These are phyloP conservation scores for Drosophila arizonae DNA, from an alignment of 1,140 invertebrate genomes.

Conservation along the genomic window DNA sequence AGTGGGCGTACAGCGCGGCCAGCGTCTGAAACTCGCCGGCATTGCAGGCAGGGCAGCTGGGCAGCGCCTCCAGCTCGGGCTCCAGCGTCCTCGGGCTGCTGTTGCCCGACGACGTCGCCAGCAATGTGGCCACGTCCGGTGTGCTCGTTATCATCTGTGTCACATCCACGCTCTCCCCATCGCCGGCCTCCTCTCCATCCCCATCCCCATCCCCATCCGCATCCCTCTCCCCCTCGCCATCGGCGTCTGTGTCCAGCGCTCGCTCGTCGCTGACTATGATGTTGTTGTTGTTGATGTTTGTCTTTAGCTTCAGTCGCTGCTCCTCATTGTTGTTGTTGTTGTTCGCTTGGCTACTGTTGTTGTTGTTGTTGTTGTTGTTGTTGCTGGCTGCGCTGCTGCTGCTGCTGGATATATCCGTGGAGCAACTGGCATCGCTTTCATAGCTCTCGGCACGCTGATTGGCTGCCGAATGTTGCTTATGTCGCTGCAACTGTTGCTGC, in stretches of 20 bases:
- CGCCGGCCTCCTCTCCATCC: constrained; percentile 6
- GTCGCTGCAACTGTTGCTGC: constrained; percentile 31
- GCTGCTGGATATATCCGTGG: constrained; percentile 74
- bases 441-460: constrained; percentile 64
- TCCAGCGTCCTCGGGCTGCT: constrained; percentile 24
- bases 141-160: constrained; percentile 59
- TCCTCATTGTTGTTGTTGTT: constrained; percentile 68
- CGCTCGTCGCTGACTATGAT: constrained; percentile 42
- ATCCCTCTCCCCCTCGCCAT: not conserved
- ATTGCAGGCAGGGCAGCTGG: constrained; percentile 85
- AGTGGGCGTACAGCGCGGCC: constrained; percentile 86
- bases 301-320: constrained; percentile 48
- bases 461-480: constrained; percentile 1
- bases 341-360: constrained; percentile 53
- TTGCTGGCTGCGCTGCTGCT: constrained; percentile 38
- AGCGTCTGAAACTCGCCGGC: constrained; percentile 86
- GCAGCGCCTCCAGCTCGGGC: constrained; percentile 19
- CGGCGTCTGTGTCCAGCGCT: not conserved
- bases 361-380: constrained; percentile 40
- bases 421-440: constrained; percentile 82
- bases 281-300: constrained; percentile 70
- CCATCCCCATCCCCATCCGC: constrained; percentile 8
- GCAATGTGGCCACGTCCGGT: constrained; percentile 60
- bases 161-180: constrained; percentile 36
- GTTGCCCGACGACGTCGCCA: constrained; percentile 37